A percentile compares a stretch with the other conserved stretches of the same genome.
Evolutionary conservation across 2,888 invertebrate genomes (phyloP).

Genomic region (Cordilura impudica): DNA sequence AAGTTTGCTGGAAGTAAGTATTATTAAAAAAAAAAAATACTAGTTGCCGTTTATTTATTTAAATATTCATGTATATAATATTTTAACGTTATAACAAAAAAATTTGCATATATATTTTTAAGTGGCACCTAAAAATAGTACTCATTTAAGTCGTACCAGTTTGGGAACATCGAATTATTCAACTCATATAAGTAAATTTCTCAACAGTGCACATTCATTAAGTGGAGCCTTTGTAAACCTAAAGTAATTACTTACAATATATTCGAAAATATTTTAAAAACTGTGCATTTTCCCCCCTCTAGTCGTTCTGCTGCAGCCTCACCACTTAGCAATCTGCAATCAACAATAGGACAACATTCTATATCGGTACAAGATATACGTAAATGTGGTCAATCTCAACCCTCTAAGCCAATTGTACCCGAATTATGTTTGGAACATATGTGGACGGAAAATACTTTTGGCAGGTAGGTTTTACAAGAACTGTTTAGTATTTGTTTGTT

Average conservation of each 20-base stretch:
- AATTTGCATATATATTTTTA: slow-evolving; percentile 10
- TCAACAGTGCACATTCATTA: slow-evolving; percentile 70
- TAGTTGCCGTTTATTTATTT: background rate
- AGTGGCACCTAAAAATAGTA: slow-evolving; percentile 69
- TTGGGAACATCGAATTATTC: slow-evolving; percentile 68
- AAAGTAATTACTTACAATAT: slow-evolving; percentile 69
- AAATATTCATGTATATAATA: no score
- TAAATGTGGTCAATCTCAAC: slow-evolving; percentile 79
- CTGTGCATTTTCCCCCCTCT: background rate
- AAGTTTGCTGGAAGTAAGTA: slow-evolving; percentile 70
- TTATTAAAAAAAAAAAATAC: background rate
- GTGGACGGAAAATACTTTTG: slow-evolving; percentile 87
- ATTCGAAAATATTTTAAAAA: background rate
- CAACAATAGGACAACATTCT: slow-evolving; percentile 73
- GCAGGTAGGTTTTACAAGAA: slow-evolving; percentile 77
- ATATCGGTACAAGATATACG: slow-evolving; percentile 77
- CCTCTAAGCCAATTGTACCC: slow-evolving; percentile 87
- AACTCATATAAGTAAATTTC: slow-evolving; percentile 69
- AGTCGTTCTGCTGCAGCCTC: slow-evolving; percentile 74
- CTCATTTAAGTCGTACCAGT: slow-evolving; percentile 69
- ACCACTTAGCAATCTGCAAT: slow-evolving; percentile 74
- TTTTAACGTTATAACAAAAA: no score
- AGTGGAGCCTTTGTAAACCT: slow-evolving; percentile 71
- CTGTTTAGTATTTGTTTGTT: background rate
- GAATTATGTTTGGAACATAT: slow-evolving; percentile 92